Evolutionary conservation across 2,113 vertebrate genomes (phyloP).

Genomic region (Vidua chalybeata): DNA sequence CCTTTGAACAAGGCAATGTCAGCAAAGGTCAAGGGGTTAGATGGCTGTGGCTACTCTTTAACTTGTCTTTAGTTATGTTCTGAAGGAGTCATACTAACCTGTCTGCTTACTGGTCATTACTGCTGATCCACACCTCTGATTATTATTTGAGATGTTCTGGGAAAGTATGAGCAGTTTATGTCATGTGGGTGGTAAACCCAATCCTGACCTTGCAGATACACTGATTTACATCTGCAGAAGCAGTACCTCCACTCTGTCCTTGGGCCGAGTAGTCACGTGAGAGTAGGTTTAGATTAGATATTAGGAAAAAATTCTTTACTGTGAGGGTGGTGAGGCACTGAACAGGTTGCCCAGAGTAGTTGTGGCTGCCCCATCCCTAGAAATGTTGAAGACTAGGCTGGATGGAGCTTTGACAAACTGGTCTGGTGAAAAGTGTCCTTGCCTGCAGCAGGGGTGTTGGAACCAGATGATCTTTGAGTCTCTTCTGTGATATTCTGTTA

Average conservation of each 20-base stretch:
- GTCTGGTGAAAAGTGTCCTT: neutral
- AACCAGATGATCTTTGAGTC: neutral
- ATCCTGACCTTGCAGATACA: neutral
- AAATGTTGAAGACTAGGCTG: neutral
- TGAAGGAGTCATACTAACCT: neutral
- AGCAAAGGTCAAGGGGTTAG: neutral
- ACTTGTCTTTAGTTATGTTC: neutral
- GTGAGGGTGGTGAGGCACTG: neutral
- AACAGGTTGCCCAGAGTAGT: neutral
- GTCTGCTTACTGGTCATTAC: neutral
- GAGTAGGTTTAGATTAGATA: neutral
- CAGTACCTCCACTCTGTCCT: neutral
- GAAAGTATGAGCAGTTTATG: neutral
- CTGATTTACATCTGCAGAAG: neutral
- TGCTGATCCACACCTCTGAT: neutral
- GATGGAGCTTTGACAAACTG: neutral
- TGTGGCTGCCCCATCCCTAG: neutral
- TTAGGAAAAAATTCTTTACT: neutral
- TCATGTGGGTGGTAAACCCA: neutral
- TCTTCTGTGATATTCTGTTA: neutral
- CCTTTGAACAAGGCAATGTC: neutral
- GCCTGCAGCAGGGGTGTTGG: neutral
- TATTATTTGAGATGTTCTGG: neutral
- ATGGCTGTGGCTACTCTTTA: conserved; percentile 23
- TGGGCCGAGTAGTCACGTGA: neutral